phyloP scores from a whole-genome alignment of 1,140 invertebrate genomes.

The Saccostrea cuccullata region DNA sequence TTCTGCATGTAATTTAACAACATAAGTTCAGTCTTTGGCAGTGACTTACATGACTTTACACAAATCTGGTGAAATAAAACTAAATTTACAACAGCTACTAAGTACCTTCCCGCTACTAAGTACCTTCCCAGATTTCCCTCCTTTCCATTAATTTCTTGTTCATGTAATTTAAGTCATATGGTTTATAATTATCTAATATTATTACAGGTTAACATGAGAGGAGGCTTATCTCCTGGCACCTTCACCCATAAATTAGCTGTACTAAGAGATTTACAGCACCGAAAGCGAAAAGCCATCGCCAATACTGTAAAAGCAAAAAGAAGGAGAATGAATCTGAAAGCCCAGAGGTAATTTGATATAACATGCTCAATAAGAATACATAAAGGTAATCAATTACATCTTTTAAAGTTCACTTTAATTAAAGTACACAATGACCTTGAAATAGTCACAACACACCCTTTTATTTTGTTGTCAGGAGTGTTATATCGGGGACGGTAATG shows the following conservation, averaged over 20 bases:
- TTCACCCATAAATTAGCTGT: not conserved
- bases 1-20: not conserved
- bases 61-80: no score
- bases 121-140: no score
- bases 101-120: no score
- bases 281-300: not conserved
- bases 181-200: not conserved
- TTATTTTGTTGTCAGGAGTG: no score
- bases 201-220: not conserved
- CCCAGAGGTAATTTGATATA: not conserved
- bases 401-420: no score
- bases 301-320: conserved; percentile 1
- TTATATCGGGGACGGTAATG: no score
- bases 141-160: no score
- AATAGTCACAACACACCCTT: no score
- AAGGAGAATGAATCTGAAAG: conserved; percentile 1
- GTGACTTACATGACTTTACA: not conserved
- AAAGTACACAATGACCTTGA: no score
- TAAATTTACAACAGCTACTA: no score
- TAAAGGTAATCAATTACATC: no score
- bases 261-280: conserved; percentile 1
- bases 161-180: no score
- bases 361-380: not conserved
- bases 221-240: not conserved
- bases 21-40: not conserved